Evolutionary conservation across 2,888 invertebrate species (phyloP), one percentile per base, ranked within the genome.

Genomic region (Crioceris asparagi): DNA sequence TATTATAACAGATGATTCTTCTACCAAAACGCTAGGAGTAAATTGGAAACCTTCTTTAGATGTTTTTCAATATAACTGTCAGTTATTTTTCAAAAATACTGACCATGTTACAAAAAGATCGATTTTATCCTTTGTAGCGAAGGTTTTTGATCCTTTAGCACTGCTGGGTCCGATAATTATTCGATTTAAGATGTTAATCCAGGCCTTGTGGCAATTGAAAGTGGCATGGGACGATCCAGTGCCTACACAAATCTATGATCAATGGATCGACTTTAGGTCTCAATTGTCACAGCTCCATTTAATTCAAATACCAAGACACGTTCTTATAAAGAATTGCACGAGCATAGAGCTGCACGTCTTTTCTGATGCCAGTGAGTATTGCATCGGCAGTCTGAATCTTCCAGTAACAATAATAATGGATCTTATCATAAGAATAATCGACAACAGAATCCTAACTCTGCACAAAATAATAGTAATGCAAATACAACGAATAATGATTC

Each of bases 331-430:
- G n/a, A n/a, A n/a, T n/a, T n/a, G n/a, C n/a, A n/a, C n/a, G n/a
- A n/a, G n/a, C n/a, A n/a, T 38, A 1, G 38, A 48, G 30, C 10
- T 51, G 4, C 48, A 51, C 26, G 45, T 42, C 4, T 50, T 48
- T 35, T 33, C 36, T n/a, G 50, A 48, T 36, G 46, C 50, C 3
- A 36, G 38, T 23, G 32, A 38, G 32, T n/a, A n/a, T n/a, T n/a
- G n/a, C n/a, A n/a, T n/a, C n/a, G n/a, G n/a, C n/a, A n/a, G n/a
- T n/a, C n/a, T n/a, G n/a, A n/a, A n/a, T n/a, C n/a, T n/a, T n/a
- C n/a, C n/a, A n/a, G n/a, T n/a, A n/a, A n/a, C n/a, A n/a, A n/a
- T n/a, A n/a, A n/a, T n/a, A n/a, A n/a, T n/a, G n/a, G n/a, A n/a
- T n/a, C n/a, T n/a, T n/a, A n/a, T n/a, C n/a, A n/a, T n/a, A n/a